Percentiles rank a stretch among this genome's conserved stretches.
Conservation (phyloP, 2,797 vertebrate genomes). For the Chloroceryle inda region DNA sequence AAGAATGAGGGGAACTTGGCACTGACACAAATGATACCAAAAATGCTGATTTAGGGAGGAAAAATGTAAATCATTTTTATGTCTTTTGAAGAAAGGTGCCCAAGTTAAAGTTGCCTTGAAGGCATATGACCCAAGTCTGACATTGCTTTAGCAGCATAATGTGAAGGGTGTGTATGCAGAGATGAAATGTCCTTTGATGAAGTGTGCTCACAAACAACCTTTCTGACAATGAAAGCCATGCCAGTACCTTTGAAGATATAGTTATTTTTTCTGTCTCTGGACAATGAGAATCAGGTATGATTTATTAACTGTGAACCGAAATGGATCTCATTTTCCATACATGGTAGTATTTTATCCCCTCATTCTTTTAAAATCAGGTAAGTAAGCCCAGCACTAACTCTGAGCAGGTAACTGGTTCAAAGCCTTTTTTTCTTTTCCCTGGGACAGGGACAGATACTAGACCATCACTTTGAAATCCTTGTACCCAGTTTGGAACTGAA, state of each 20-base stretch:
- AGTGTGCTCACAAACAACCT: background rate
- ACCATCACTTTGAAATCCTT: background rate
- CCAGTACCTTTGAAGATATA: constrained; percentile 1
- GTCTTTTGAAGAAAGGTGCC: constrained; percentile 52
- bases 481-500: background rate
- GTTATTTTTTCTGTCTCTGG: constrained; percentile 18
- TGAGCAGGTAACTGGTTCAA: background rate
- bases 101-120: constrained; percentile 49
- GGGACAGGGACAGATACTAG: background rate
- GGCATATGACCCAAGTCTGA: constrained; percentile 25
- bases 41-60: constrained; percentile 65
- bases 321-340: background rate
- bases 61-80: constrained; percentile 20
- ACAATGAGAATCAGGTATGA: background rate
- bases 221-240: constrained; percentile 24
- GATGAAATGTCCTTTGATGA: constrained; percentile 47
- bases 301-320: background rate
- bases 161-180: constrained; percentile 17
- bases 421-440: background rate
- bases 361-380: background rate
- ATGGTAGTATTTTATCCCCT: background rate
- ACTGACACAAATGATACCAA: constrained; percentile 28
- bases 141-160: constrained; percentile 59
- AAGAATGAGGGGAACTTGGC: constrained; percentile 45
- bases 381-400: background rate